Conservation (phyloP, 2,113 vertebrate genomes). For the Cottus gobio region DNA sequence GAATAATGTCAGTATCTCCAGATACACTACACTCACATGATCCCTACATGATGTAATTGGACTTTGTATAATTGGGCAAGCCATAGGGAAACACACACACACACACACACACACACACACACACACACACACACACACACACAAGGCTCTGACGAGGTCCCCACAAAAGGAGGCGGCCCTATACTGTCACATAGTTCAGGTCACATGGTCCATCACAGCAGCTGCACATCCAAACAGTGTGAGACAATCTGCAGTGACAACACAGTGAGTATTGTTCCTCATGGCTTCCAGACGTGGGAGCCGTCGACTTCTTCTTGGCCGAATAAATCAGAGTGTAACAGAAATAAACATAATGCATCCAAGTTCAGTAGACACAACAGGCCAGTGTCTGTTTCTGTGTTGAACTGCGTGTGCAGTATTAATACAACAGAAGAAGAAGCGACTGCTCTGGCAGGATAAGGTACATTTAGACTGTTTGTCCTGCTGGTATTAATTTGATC, state of each 20-base stretch:
- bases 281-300: slow-evolving; percentile 22
- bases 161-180: slow-evolving; percentile 44
- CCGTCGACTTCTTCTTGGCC: slow-evolving; percentile 20
- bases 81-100: slow-evolving; percentile 7
- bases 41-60: not conserved
- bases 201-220: slow-evolving; percentile 34
- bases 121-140: slow-evolving; percentile 15
- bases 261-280: slow-evolving; percentile 54
- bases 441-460: slow-evolving; percentile 38
- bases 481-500: slow-evolving; percentile 56
- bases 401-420: slow-evolving; percentile 30
- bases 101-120: slow-evolving; percentile 19
- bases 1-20: slow-evolving; percentile 4
- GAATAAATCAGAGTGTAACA: slow-evolving; percentile 16
- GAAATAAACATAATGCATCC: slow-evolving; percentile 49
- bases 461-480: slow-evolving; percentile 51
- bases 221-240: slow-evolving; percentile 36
- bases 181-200: slow-evolving; percentile 58
- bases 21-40: slow-evolving; percentile 3
- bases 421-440: slow-evolving; percentile 46
- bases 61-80: slow-evolving; percentile 13
- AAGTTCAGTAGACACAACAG: slow-evolving; percentile 33
- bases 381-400: slow-evolving; percentile 44
- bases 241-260: slow-evolving; percentile 57
- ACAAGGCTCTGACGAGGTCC: slow-evolving; percentile 30